Percentiles rank a stretch among this genome's conserved stretches.
Evolutionary conservation across 2,888 invertebrate genomes (phyloP).

Genomic region (Apodemia hepburni): DNA sequence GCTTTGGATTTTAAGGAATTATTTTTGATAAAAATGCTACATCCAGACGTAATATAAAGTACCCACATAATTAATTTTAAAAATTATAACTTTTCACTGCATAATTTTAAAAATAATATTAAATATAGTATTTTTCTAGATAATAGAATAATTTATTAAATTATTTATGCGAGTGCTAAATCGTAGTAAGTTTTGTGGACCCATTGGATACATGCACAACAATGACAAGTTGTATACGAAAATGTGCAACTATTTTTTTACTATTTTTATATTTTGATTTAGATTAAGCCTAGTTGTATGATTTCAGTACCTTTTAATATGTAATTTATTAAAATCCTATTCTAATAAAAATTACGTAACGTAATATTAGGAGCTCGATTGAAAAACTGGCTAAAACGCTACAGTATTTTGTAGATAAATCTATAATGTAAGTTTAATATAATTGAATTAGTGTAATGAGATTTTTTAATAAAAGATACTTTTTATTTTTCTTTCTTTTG

Average conservation of each 20-base stretch:
- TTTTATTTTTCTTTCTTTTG: slow-evolving; percentile 78
- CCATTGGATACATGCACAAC: slow-evolving; percentile 51
- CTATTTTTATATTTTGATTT: slow-evolving; percentile 80
- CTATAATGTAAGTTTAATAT: slow-evolving; percentile 76
- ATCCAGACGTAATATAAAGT: background rate
- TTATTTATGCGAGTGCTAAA: background rate
- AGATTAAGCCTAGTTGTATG: slow-evolving; percentile 77
- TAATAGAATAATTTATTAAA: slow-evolving; percentile 1
- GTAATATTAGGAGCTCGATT: slow-evolving; percentile 60
- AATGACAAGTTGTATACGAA: slow-evolving; percentile 66
- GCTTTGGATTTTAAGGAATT: too few species aligned
- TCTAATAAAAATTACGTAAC: slow-evolving; percentile 63
- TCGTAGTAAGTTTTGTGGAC: background rate
- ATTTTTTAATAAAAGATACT: slow-evolving; percentile 77
- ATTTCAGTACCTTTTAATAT: slow-evolving; percentile 66
- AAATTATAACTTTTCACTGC: background rate
- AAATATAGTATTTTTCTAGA: slow-evolving; percentile 13
- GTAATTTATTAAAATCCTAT: slow-evolving; percentile 67
- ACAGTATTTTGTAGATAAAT: slow-evolving; percentile 80
- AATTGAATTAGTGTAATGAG: slow-evolving; percentile 77
- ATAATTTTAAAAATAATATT: background rate
- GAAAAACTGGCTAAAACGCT: slow-evolving; percentile 71
- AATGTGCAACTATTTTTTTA: slow-evolving; percentile 78
- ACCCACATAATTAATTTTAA: slow-evolving; percentile 1
- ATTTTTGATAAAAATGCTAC: background rate